Percentiles rank a stretch among this genome's conserved stretches.
Conservation (phyloP, 2,888 invertebrate genomes). For the Thecophora atra region DNA sequence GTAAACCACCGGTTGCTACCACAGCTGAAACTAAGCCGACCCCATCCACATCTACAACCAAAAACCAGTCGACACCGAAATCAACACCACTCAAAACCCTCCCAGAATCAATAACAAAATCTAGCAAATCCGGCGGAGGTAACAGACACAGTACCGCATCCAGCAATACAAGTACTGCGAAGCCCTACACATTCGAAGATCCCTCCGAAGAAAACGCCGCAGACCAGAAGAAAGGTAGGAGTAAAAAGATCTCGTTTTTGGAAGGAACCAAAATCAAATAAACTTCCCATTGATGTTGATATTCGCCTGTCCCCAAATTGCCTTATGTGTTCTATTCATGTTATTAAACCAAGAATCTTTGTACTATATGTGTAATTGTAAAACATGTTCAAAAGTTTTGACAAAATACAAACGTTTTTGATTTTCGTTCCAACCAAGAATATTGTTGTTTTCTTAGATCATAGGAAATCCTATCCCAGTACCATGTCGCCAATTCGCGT, state of each 20-base stretch:
- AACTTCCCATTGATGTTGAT: not conserved
- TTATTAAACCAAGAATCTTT: slow-evolving; percentile 16
- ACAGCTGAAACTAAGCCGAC: slow-evolving; percentile 40
- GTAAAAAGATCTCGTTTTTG: slow-evolving; percentile 79
- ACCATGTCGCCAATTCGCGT: no score
- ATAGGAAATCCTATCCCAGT: not conserved
- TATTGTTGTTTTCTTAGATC: slow-evolving; percentile 41
- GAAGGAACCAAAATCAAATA: slow-evolving; percentile 72
- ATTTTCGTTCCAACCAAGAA: slow-evolving; percentile 41
- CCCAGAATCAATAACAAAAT: slow-evolving; percentile 28
- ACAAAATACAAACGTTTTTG: slow-evolving; percentile 38
- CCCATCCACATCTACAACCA: slow-evolving; percentile 20
- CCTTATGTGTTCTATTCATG: not conserved
- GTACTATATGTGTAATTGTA: slow-evolving; percentile 32
- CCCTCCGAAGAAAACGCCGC: slow-evolving; percentile 54
- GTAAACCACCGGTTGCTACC: slow-evolving; percentile 59
- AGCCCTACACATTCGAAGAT: slow-evolving; percentile 51
- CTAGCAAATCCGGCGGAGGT: slow-evolving; percentile 29
- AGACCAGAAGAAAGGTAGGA: slow-evolving; percentile 74
- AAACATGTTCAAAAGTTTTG: slow-evolving; percentile 9
- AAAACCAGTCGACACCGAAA: slow-evolving; percentile 29
- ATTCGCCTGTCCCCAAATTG: not conserved
- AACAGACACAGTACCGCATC: not conserved
- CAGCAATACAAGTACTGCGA: slow-evolving; percentile 26
- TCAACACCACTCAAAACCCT: slow-evolving; percentile 8